These are phyloP conservation scores for Caenorhabditis briggsae DNA, from an alignment of 1,140 invertebrate species.

Conservation along the genomic window DNA sequence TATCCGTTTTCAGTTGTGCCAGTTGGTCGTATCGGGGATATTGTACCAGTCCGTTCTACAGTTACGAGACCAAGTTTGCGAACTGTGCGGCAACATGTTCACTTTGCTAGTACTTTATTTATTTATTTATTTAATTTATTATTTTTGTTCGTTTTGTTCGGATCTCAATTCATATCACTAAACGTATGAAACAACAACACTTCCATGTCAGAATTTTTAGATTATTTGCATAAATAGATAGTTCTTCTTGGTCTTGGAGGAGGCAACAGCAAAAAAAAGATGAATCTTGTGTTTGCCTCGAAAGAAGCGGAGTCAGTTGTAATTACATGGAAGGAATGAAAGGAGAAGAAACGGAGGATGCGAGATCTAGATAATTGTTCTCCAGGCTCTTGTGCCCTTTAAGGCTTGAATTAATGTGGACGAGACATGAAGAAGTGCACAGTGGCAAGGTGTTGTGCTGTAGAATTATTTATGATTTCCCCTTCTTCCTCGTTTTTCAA, in stretches of 20 bases:
- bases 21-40: conserved; percentile 41
- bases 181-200: neutral
- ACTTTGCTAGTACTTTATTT: neutral
- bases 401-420: conserved; percentile 36
- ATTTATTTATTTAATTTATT: conserved; percentile 21
- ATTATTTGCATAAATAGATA: conserved; percentile 55
- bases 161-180: conserved; percentile 1
- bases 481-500: conserved; percentile 25
- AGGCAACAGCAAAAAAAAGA: conserved; percentile 19
- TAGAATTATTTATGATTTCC: conserved; percentile 43
- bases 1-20: conserved; percentile 48
- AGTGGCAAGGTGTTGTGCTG: conserved; percentile 30
- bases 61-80: conserved; percentile 42
- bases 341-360: neutral
- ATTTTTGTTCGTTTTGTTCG: neutral
- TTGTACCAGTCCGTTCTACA: conserved; percentile 49
- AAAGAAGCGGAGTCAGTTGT: conserved; percentile 33
- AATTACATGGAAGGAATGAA: conserved; percentile 22
- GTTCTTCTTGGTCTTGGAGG: conserved; percentile 14
- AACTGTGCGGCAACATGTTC: conserved; percentile 30
- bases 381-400: conserved; percentile 21
- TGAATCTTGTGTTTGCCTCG: conserved; percentile 23
- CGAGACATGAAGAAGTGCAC: conserved; percentile 28
- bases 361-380: conserved; percentile 45
- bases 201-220: conserved; percentile 17